Conservation (phyloP, 2,888 invertebrate species). For the Thecophora atra region DNA sequence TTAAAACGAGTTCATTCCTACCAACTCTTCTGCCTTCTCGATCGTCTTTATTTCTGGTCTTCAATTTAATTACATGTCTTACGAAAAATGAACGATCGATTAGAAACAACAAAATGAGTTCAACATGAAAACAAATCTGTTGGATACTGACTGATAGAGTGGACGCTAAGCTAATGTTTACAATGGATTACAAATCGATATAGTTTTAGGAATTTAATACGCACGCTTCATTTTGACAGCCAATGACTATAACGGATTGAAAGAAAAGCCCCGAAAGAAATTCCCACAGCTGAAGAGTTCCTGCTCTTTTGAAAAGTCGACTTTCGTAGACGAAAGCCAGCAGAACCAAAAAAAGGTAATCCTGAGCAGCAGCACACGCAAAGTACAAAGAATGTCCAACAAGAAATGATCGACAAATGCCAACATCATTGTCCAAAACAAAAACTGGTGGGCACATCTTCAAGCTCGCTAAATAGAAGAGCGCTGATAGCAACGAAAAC, state of each 20-base stretch:
- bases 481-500: background rate
- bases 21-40: too few species aligned
- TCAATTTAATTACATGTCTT: too few species aligned
- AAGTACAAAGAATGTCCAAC: background rate
- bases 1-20: slow-evolving; percentile 56
- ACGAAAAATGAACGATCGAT: slow-evolving; percentile 30
- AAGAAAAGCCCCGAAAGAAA: too few species aligned
- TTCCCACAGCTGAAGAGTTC: background rate
- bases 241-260: too few species aligned
- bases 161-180: background rate
- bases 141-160: background rate
- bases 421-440: background rate
- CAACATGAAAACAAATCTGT: too few species aligned
- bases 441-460: background rate
- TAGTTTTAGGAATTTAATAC: too few species aligned
- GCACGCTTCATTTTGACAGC: too few species aligned
- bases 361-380: background rate
- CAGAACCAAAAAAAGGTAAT: slow-evolving; percentile 13
- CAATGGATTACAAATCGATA: too few species aligned
- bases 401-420: background rate
- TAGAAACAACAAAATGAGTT: background rate
- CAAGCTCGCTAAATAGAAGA: background rate
- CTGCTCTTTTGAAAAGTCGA: slow-evolving; percentile 11
- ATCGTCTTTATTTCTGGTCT: slow-evolving; percentile 58
- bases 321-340: slow-evolving; percentile 4